Evolutionary conservation across 2,797 vertebrate species (phyloP).

Genomic region (Cuniculus paca): DNA sequence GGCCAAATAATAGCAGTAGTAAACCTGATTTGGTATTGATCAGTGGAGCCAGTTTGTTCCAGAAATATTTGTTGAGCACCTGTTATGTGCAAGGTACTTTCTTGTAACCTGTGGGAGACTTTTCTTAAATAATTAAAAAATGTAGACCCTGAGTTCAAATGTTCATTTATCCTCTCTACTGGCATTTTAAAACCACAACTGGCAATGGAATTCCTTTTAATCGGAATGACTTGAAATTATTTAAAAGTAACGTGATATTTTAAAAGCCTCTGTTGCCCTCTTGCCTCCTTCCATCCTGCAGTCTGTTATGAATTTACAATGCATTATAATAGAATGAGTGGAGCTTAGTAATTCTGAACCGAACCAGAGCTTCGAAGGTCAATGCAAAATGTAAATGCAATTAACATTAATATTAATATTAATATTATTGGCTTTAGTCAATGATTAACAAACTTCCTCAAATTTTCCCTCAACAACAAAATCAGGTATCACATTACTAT

Average conservation of each 20-base stretch:
- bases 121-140: not conserved
- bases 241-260: not conserved
- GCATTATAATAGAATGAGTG: not conserved
- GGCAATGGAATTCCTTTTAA: not conserved
- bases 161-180: not conserved
- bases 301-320: not conserved
- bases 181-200: constrained; percentile 6
- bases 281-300: not conserved
- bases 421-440: not conserved
- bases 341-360: not conserved
- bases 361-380: not conserved
- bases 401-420: too few relatives aligned
- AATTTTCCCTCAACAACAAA: not conserved
- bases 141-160: not conserved
- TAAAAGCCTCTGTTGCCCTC: not conserved
- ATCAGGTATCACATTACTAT: not conserved
- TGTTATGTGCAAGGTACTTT: constrained; percentile 16
- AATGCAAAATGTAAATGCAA: not conserved
- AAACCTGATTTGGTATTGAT: not conserved
- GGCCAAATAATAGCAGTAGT: not conserved
- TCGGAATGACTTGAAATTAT: not conserved
- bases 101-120: not conserved
- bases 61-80: constrained; percentile 59
- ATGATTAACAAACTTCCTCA: constrained; percentile 1
- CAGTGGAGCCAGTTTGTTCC: not conserved